Base-by-base conservation (phyloP, 2,888 invertebrate species). In the Anagyrus pseudococci region DNA sequence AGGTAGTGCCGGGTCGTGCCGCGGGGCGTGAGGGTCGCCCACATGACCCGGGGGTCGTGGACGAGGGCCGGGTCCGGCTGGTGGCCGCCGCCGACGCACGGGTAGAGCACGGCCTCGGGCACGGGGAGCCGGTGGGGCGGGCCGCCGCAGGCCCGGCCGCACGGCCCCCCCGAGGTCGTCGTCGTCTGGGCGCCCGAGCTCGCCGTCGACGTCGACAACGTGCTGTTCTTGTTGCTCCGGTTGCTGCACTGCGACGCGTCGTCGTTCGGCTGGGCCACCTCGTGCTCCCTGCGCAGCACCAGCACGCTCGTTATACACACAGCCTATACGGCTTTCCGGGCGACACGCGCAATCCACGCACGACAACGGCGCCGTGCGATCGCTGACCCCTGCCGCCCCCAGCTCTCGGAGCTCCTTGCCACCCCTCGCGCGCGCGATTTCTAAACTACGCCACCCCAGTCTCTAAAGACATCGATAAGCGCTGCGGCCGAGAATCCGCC, bases 21-120 rank as follows among this genome's bases (percentile, higher is more conserved):
- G 20, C 91, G 86, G 0, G 93, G 93, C 0, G 93, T 93, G 10
- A 94, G 81, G 0, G 93, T 92, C 1, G 94, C 93, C 94, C 94
- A 94, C 48, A 91, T 84, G 2, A 90, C 86, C 7, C 90, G 84
- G 20, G 86, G 85, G 17, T 26, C 26, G 17, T 15, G n/a, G 13
- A 17, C 7, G n/a, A 15, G 19, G 0, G 54, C 43, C 37, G 61
- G 17, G 23, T 59, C 61, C 44, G 50, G 64, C 52, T 53, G 62
- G 2, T 23, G 26, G 2, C 10, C 6, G 29, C 85, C 77, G 2
- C 10, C 6, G 29, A 85, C 77, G 66, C 84, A 83, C 1, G 86
- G 86, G 77, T 87, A 87, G 2, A 86, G 78, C 29, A 86, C 85
- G 0, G 86, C 84, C 60, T 86, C 88, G 29, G 6, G 4, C 71